Conservation (phyloP, 2,113 vertebrate species). For the Elgaria multicarinata region DNA sequence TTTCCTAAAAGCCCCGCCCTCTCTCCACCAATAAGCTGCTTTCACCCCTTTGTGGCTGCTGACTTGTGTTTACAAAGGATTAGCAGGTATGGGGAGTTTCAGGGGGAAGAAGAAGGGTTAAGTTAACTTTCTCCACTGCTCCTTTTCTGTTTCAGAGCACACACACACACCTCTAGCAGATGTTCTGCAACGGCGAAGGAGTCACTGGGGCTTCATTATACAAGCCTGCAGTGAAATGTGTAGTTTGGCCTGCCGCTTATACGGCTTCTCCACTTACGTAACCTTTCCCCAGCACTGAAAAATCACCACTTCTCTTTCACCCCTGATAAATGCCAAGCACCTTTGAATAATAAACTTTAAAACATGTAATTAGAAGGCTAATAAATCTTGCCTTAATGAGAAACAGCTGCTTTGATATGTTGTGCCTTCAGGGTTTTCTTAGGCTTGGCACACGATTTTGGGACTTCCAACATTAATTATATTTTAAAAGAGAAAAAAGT, state of each 20-base stretch:
- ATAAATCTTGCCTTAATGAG: conserved; percentile 82
- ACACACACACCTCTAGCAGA: neutral
- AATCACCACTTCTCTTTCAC: conserved; percentile 56
- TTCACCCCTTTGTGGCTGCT: neutral
- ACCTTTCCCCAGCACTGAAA: conserved; percentile 51
- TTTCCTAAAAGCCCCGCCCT: neutral
- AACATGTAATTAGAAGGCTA: conserved; percentile 71
- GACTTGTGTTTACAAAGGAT: neutral
- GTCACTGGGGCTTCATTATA: conserved; percentile 4
- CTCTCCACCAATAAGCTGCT: neutral
- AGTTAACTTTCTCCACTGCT: neutral
- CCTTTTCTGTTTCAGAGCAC: conserved; percentile 54
- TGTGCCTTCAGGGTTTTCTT: conserved; percentile 61
- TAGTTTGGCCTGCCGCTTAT: conserved; percentile 27
- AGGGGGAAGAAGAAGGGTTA: neutral
- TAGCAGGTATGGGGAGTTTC: neutral
- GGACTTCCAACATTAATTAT: conserved; percentile 50
- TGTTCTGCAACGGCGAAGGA: conserved; percentile 27
- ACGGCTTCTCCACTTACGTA: conserved; percentile 46
- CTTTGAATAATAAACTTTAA: conserved; percentile 70
- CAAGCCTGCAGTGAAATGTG: neutral
- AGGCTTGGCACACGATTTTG: conserved; percentile 50
- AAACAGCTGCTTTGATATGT: conserved; percentile 72
- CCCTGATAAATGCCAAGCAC: conserved; percentile 65
- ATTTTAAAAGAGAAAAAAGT: conserved; percentile 53